Evolutionary conservation across 2,113 vertebrate species (phyloP), one percentile per base, ranked within the genome.

Genomic region (Progne subis): DNA sequence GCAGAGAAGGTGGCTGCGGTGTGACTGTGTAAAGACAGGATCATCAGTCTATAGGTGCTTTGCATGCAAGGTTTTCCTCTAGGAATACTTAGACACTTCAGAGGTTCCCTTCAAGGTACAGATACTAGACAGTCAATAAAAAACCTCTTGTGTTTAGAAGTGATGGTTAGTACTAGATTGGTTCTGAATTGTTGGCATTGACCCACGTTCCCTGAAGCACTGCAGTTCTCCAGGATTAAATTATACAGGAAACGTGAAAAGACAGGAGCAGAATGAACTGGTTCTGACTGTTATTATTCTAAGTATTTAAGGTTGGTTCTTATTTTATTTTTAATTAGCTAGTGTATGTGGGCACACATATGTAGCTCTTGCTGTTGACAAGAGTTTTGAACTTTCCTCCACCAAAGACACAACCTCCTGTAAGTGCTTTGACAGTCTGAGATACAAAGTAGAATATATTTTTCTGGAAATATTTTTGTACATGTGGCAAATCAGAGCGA

Each of bases 1-100:
- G 43, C 44, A 0, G 0, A 31, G 61, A n/a, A 52, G 28, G 41
- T 57, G n/a, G 20, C 18, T 56, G 20, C 41, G 17, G 39, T 52
- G 9, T 18, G 8, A 6, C 39, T 47, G 2, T 19, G 6, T 72
- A 17, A 26, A 74, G 59, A 7, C 32, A 6, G 6, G 41, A 29
- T 67, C 12, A 6, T 74, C 9, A 29, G 31, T 44, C 21, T 79
- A 53, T 47, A 60, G 41, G 10, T 76, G 32, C 24, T 82, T 56
- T 79, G 25, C 19, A 2, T 70, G 44, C 34, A 34, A 4, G 29
- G 13, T 44, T 63, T 94, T 67, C 31, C 5, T 69, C 43, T 59
- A 32, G 75, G 65, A 75, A 28, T 34, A 21, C 32, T 64, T 31
- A 21, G 7, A 32, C 4, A 3, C 24, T 69, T 16, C 21, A 65